Evolutionary conservation across 2,797 vertebrate genomes (phyloP).

Genomic region (Heterohyrax brucei): DNA sequence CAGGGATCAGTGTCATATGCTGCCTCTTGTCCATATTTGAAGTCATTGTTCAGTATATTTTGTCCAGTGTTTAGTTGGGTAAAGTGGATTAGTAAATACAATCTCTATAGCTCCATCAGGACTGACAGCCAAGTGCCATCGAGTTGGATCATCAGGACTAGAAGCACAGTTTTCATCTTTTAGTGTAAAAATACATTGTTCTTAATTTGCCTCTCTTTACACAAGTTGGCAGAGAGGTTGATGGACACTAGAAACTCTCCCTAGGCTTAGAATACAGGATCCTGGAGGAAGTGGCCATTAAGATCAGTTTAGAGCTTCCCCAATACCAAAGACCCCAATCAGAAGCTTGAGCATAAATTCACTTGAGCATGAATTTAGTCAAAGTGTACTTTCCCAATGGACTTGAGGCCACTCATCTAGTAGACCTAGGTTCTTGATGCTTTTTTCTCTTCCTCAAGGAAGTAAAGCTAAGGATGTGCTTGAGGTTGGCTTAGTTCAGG

Average conservation of each 20-base stretch:
- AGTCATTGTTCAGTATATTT: background rate
- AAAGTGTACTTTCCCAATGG: background rate
- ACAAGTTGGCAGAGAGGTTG: background rate
- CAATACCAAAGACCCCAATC: background rate
- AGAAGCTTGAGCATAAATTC: background rate
- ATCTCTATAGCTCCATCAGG: background rate
- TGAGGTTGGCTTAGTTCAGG: background rate
- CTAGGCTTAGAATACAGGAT: background rate
- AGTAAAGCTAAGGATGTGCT: background rate
- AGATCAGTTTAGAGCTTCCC: background rate
- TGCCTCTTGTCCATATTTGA: background rate
- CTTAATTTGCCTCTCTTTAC: background rate
- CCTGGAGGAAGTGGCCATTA: fast-evolving
- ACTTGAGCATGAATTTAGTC: background rate
- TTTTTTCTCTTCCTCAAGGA: background rate
- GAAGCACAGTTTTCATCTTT: conserved; percentile 17
- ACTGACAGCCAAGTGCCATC: too few species aligned
- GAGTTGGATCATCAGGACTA: background rate
- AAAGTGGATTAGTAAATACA: background rate
- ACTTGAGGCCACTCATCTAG: background rate
- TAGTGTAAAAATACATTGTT: background rate
- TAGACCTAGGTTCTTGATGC: background rate
- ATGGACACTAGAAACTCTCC: background rate
- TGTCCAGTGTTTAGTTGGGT: background rate
- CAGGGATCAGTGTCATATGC: background rate